Conservation (phyloP, 2,797 vertebrate species). For the Sitta carolinensis region DNA sequence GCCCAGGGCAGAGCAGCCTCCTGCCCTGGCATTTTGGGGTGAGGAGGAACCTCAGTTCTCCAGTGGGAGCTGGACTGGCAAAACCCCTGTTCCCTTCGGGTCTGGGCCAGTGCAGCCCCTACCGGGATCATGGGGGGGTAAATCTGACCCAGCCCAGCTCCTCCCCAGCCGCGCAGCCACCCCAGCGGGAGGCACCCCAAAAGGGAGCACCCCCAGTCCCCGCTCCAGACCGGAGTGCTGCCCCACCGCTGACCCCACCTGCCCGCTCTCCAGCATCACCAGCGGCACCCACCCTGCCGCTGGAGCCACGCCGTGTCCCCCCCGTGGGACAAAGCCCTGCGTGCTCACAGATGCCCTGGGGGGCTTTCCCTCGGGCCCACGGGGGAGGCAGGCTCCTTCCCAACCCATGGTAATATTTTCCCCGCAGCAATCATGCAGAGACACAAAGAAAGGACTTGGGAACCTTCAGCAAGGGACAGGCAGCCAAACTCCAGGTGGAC, state of each 20-base stretch:
- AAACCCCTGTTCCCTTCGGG: accelerated
- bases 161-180: background rate
- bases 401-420: accelerated
- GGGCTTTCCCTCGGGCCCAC: accelerated
- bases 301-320: accelerated
- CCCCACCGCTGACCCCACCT: accelerated
- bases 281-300: accelerated
- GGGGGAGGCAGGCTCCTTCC: background rate
- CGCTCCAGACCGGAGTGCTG: accelerated
- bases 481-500: background rate
- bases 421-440: background rate
- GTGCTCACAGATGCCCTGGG: too few species aligned
- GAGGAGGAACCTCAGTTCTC: background rate
- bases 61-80: accelerated
- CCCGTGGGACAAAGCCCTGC: background rate
- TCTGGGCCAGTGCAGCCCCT: background rate
- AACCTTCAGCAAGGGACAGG: background rate
- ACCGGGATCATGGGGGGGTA: accelerated
- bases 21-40: background rate
- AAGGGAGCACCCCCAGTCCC: background rate
- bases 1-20: background rate
- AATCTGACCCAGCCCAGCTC: background rate
- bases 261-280: accelerated
- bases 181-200: background rate
- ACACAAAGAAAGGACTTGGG: background rate